Conservation (phyloP, 2,888 invertebrate species). For the Deilephila elpenor region DNA sequence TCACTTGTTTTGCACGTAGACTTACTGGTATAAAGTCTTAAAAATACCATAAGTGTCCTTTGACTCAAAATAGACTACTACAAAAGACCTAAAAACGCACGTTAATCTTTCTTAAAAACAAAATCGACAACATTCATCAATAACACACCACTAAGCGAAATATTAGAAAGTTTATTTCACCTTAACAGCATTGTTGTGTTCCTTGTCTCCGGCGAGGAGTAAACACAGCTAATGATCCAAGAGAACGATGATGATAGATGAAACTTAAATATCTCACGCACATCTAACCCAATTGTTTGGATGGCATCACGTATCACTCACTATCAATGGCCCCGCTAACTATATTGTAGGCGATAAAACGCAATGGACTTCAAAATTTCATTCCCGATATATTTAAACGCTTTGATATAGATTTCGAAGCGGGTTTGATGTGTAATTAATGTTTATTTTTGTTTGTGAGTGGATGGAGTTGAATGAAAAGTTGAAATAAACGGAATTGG, state of each 20-base stretch:
- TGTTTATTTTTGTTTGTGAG: slow-evolving; percentile 25
- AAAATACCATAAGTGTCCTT: too few species aligned
- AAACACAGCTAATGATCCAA: slow-evolving; percentile 82
- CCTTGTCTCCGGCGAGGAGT: slow-evolving; percentile 69
- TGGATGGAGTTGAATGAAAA: slow-evolving; percentile 25
- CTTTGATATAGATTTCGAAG: slow-evolving; percentile 20
- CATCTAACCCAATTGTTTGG: slow-evolving; percentile 62
- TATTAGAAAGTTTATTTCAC: slow-evolving; percentile 57
- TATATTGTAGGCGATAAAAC: slow-evolving; percentile 19
- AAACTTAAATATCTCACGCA: slow-evolving; percentile 76
- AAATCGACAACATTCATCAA: background rate
- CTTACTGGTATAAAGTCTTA: too few species aligned
- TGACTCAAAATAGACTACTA: too few species aligned
- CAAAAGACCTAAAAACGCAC: too few species aligned
- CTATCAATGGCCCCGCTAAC: slow-evolving; percentile 6
- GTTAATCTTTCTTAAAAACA: background rate
- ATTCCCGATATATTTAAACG: slow-evolving; percentile 17
- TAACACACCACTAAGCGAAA: slow-evolving; percentile 11
- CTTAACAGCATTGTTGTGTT: slow-evolving; percentile 81
- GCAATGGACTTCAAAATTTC: slow-evolving; percentile 20
- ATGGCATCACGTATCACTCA: slow-evolving; percentile 43
- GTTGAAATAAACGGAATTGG: slow-evolving; percentile 23
- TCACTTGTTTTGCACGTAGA: too few species aligned
- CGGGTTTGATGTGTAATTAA: slow-evolving; percentile 24
- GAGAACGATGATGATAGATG: slow-evolving; percentile 80